These are phyloP conservation scores for Tiaroga cobitis DNA, from an alignment of 2,797 vertebrate genomes.

Conservation along the genomic window DNA sequence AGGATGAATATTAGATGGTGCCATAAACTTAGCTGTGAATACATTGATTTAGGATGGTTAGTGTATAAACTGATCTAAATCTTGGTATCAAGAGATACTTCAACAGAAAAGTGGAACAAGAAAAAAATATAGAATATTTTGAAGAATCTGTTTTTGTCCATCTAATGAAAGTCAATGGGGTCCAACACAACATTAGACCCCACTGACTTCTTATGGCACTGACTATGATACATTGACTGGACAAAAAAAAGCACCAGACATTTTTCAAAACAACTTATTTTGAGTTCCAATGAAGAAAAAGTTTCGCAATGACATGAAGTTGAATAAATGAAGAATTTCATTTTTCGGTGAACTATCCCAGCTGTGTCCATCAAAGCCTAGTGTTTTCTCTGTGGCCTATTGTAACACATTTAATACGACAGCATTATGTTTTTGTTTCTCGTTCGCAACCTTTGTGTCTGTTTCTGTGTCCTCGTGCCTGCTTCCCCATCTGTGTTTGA, in stretches of 20 bases:
- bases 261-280: too few relatives aligned
- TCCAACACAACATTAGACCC: background rate
- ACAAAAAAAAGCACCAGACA: background rate
- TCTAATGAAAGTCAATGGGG: background rate
- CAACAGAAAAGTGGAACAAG: background rate
- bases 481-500: slow-evolving; percentile 26
- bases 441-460: slow-evolving; percentile 16
- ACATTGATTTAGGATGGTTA: background rate
- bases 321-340: background rate
- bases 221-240: background rate
- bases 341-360: background rate
- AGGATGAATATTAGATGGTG: slow-evolving; percentile 13
- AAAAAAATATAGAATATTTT: background rate
- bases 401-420: background rate
- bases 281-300: background rate
- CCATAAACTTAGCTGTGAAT: background rate
- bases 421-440: background rate
- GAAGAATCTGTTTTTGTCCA: background rate
- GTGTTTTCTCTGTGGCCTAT: background rate
- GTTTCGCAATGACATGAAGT: background rate
- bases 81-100: background rate
- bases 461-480: slow-evolving; percentile 28
- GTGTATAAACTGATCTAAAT: background rate
- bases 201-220: background rate
- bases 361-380: background rate